These are phyloP conservation scores for Abrostola tripartita DNA, from an alignment of 2,888 invertebrate species.

Conservation along the genomic window DNA sequence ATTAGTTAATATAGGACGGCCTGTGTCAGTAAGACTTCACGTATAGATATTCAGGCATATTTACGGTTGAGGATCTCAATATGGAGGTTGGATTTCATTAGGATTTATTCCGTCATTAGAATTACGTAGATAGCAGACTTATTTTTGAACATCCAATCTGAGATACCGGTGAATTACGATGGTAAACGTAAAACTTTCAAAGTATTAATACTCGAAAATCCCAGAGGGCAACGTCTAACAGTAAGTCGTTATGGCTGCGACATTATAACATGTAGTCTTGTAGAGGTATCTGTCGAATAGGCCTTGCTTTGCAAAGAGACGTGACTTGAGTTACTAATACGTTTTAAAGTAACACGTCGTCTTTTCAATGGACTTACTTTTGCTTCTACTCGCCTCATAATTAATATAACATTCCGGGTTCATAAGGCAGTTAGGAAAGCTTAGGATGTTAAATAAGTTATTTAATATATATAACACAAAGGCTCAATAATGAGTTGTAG, in stretches of 20 bases:
- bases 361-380: constrained; percentile 60
- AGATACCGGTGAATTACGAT: neutral
- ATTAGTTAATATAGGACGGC: constrained; percentile 42
- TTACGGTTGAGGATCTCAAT: neutral
- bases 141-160: neutral
- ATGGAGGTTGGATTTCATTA: too few relatives aligned
- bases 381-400: constrained; percentile 10
- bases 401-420: too few relatives aligned
- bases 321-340: constrained; percentile 76
- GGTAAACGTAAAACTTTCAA: constrained; percentile 24
- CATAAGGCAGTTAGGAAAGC: too few relatives aligned
- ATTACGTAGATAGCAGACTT: neutral
- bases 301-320: constrained; percentile 76
- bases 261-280: constrained; percentile 69
- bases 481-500: too few relatives aligned
- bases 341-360: constrained; percentile 64
- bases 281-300: constrained; percentile 74
- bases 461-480: too few relatives aligned
- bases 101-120: neutral
- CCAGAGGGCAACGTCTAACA: constrained; percentile 61
- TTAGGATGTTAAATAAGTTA: too few relatives aligned
- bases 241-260: constrained; percentile 71
- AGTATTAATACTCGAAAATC: constrained; percentile 52
- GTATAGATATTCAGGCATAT: neutral
- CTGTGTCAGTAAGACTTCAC: constrained; percentile 12